Evolutionary conservation across 2,888 invertebrate genomes (phyloP).

Genomic region (Neoascia interrupta): DNA sequence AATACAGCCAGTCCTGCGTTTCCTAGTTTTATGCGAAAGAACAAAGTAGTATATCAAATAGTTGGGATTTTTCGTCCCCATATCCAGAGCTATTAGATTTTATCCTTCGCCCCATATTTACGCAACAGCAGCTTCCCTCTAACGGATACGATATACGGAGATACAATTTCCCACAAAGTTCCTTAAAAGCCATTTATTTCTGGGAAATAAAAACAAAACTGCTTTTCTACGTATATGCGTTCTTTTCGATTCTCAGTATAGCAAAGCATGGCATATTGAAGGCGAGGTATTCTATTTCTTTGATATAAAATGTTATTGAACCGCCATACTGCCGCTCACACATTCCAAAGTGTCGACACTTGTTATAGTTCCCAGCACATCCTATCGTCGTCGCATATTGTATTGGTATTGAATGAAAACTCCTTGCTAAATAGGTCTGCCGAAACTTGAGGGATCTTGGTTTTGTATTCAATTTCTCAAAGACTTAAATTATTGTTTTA

Average conservation of each 20-base stretch:
- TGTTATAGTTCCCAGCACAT: slow-evolving; percentile 58
- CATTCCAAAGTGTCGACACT: slow-evolving; percentile 58
- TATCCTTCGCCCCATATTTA: slow-evolving; percentile 51
- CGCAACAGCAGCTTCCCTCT: slow-evolving; percentile 38
- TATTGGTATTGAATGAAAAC: slow-evolving; percentile 41
- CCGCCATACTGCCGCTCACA: too few species aligned
- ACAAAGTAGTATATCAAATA: slow-evolving; percentile 28
- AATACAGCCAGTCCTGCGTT: too few species aligned
- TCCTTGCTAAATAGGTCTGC: neutral
- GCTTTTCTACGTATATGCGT: neutral
- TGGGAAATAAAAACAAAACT: slow-evolving; percentile 42
- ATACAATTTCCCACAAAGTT: slow-evolving; percentile 60
- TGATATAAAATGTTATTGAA: slow-evolving; percentile 63
- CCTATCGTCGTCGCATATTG: neutral
- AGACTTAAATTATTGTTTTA: slow-evolving; percentile 49
- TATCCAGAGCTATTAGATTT: slow-evolving; percentile 23
- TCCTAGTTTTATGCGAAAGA: too few species aligned
- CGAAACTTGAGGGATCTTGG: neutral
- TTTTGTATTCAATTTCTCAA: slow-evolving; percentile 43
- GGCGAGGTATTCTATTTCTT: slow-evolving; percentile 34
- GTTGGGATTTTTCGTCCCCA: slow-evolving; percentile 3
- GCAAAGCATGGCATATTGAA: slow-evolving; percentile 52
- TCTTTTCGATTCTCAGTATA: neutral
- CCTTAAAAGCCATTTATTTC: slow-evolving; percentile 52
- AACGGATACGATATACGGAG: slow-evolving; percentile 19